phyloP scores from a whole-genome alignment of 2,888 invertebrate genomes.

The Acrobasis repandana region DNA sequence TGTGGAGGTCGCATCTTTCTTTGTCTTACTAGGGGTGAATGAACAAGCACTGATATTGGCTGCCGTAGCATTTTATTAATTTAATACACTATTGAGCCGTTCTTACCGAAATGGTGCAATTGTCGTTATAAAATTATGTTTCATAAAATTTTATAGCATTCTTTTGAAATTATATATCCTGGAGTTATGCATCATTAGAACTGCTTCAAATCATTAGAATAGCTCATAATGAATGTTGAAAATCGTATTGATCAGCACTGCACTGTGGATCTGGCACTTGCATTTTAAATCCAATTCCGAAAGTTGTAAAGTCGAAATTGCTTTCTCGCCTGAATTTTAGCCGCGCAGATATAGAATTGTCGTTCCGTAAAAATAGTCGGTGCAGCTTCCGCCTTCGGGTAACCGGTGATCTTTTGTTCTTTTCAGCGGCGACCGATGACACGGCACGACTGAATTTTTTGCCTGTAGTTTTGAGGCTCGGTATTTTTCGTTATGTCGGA shows the following conservation, averaged over 20 bases:
- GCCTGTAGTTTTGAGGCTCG: conserved; percentile 14
- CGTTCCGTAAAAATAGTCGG: conserved; percentile 72
- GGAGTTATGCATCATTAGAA: conserved; percentile 50
- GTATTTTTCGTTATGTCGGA: too few species aligned
- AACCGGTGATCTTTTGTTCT: conserved; percentile 69
- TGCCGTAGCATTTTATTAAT: conserved; percentile 20
- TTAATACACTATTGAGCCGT: not conserved
- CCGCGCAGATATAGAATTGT: conserved; percentile 54
- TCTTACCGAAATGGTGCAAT: not conserved
- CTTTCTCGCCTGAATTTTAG: conserved; percentile 40
- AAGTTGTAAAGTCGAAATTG: conserved; percentile 56
- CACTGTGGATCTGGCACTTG: not conserved
- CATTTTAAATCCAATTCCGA: conserved; percentile 31
- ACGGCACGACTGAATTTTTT: conserved; percentile 51
- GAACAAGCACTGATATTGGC: not conserved
- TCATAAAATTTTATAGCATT: conserved; percentile 21
- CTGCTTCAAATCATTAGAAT: conserved; percentile 45
- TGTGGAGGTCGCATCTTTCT: conserved; percentile 6
- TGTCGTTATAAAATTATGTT: not conserved
- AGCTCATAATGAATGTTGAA: conserved; percentile 53
- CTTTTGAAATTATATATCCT: conserved; percentile 51
- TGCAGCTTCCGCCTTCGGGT: conserved; percentile 72
- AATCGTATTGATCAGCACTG: conserved; percentile 35
- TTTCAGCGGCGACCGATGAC: conserved; percentile 44
- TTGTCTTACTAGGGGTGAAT: conserved; percentile 7